Conservation (phyloP, 2,888 invertebrate species). For the Chouioia cunea region DNA sequence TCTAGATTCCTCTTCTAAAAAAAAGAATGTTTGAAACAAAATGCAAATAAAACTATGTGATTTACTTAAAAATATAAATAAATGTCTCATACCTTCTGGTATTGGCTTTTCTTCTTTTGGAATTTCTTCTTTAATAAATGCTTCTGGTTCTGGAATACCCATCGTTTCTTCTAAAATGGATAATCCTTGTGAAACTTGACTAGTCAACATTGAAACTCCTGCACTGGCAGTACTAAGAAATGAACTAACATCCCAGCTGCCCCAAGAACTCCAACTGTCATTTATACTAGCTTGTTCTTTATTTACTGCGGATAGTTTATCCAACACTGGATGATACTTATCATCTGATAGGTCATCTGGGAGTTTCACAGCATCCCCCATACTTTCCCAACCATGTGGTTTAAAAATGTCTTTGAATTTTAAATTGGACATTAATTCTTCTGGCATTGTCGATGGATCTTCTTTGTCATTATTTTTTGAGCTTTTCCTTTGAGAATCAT, state of each 20-base stretch:
- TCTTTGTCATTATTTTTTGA: slow-evolving; percentile 2
- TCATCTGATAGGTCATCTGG: slow-evolving; percentile 63
- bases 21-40: not conserved
- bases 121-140: slow-evolving; percentile 72
- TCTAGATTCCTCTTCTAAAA: slow-evolving; percentile 39
- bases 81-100: slow-evolving; percentile 20
- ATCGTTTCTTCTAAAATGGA: slow-evolving; percentile 84
- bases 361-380: slow-evolving; percentile 59
- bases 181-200: slow-evolving; percentile 85
- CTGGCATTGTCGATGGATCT: slow-evolving; percentile 51
- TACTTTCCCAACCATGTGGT: slow-evolving; percentile 68
- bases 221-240: slow-evolving; percentile 82
- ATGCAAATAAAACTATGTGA: not conserved
- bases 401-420: slow-evolving; percentile 63
- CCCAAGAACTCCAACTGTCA: slow-evolving; percentile 74
- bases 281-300: slow-evolving; percentile 44
- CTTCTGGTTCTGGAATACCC: slow-evolving; percentile 86
- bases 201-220: slow-evolving; percentile 82
- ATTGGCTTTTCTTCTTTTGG: slow-evolving; percentile 40
- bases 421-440: slow-evolving; percentile 62
- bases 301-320: slow-evolving; percentile 64
- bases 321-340: slow-evolving; percentile 55
- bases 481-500: slow-evolving; percentile 21
- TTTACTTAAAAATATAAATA: not conserved
- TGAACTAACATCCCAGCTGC: slow-evolving; percentile 82